These are phyloP conservation scores for Mus caroli DNA, from an alignment of 2,797 vertebrate genomes.

Conservation along the genomic window DNA sequence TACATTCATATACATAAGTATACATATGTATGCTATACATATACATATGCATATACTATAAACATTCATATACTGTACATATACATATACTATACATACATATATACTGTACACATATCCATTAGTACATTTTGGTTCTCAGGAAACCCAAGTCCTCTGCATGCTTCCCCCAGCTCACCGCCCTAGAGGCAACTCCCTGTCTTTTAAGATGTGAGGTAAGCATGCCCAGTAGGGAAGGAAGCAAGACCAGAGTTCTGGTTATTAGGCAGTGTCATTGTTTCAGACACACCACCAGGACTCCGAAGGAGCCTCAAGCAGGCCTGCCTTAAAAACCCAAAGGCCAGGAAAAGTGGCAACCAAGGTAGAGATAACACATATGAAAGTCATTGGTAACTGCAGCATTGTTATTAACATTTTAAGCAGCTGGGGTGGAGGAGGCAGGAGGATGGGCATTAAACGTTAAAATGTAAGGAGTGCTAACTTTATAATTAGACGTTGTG, in stretches of 20 bases:
- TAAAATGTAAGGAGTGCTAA: background rate
- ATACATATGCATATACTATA: background rate
- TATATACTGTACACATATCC: background rate
- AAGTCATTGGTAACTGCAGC: background rate
- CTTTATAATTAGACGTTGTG: constrained; percentile 37
- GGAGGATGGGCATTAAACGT: background rate
- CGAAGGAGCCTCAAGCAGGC: background rate
- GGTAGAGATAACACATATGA: background rate
- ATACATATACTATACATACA: background rate
- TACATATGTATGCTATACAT: background rate
- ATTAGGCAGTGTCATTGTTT: background rate
- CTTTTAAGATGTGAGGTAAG: background rate
- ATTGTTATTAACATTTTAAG: background rate
- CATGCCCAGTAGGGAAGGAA: background rate
- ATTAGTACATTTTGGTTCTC: background rate
- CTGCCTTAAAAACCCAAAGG: background rate
- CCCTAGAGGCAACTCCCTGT: background rate
- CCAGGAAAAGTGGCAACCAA: background rate
- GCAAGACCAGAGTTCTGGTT: background rate
- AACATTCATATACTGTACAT: background rate
- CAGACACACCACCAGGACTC: background rate
- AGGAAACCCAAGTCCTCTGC: background rate
- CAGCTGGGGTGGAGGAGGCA: background rate
- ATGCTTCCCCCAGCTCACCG: background rate
- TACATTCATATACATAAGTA: too few species aligned